phyloP scores from a whole-genome alignment of 2,113 vertebrate genomes.

The Emydura subglobosa region DNA sequence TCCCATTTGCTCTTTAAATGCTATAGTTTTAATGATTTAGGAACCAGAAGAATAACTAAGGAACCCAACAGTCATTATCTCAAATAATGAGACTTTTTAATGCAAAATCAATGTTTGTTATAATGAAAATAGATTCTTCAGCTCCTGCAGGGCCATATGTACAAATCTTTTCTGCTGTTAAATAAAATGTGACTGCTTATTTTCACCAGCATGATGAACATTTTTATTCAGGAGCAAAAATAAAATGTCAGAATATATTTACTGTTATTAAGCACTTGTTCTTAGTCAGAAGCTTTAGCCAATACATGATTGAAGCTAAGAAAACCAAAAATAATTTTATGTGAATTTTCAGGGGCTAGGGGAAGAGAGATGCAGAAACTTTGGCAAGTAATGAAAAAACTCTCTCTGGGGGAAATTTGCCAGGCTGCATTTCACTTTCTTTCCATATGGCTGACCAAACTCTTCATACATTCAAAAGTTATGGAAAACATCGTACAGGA shows the following conservation, averaged over 20 bases:
- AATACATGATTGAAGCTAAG: constrained; percentile 53
- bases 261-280: constrained; percentile 67
- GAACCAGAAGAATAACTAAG: constrained; percentile 83
- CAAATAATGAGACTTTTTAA: constrained; percentile 87
- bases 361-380: constrained; percentile 25
- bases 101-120: constrained; percentile 87
- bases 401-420: background rate
- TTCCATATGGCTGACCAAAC: background rate
- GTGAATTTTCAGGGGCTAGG: constrained; percentile 35
- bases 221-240: constrained; percentile 78
- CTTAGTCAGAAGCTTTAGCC: constrained; percentile 71
- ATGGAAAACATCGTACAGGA: background rate
- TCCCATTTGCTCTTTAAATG: constrained; percentile 67
- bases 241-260: constrained; percentile 79
- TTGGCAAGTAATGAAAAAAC: background rate
- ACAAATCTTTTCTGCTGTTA: constrained; percentile 77
- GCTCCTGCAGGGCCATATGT: constrained; percentile 78
- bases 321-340: constrained; percentile 61
- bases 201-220: constrained; percentile 68
- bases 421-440: background rate
- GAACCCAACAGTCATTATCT: constrained; percentile 83
- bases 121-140: constrained; percentile 86
- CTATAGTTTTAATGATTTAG: constrained; percentile 81
- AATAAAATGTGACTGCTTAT: constrained; percentile 78
- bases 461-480: background rate